Conservation (phyloP, 2,888 invertebrate species). For the Acronicta alni region DNA sequence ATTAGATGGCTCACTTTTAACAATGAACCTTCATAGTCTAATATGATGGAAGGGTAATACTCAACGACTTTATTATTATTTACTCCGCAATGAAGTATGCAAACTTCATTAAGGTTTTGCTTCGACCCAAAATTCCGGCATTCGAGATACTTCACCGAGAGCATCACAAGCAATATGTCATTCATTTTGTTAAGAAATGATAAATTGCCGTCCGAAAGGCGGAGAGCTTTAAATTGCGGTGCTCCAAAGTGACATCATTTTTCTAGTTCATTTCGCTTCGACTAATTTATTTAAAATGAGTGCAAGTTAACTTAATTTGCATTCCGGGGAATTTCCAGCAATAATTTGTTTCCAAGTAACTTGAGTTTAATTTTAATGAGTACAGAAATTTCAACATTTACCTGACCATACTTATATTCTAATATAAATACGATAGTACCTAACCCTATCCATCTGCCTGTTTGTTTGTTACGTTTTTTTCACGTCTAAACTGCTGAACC, state of each 20-base stretch:
- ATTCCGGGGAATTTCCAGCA: slow-evolving; percentile 38
- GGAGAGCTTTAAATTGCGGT: slow-evolving; percentile 59
- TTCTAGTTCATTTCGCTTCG: slow-evolving; percentile 63
- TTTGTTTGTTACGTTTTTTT: no score
- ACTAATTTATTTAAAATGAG: slow-evolving; percentile 58
- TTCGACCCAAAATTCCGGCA: slow-evolving; percentile 41
- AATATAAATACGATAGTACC: no score
- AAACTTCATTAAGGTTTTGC: slow-evolving; percentile 43
- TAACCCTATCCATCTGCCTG: no score
- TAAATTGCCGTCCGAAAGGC: slow-evolving; percentile 60
- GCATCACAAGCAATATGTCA: slow-evolving; percentile 60
- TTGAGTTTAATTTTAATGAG: slow-evolving; percentile 25
- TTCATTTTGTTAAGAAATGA: slow-evolving; percentile 66
- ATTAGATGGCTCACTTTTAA: no score
- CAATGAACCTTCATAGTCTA: no score
- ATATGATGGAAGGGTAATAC: slow-evolving; percentile 2
- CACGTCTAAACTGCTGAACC: no score
- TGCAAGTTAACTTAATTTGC: slow-evolving; percentile 46
- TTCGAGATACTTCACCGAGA: slow-evolving; percentile 58
- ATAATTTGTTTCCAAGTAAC: slow-evolving; percentile 41
- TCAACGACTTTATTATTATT: slow-evolving; percentile 36
- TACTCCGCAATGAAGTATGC: slow-evolving; percentile 52
- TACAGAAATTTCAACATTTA: slow-evolving; percentile 15
- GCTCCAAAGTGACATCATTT: slow-evolving; percentile 60
- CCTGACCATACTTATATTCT: no score